These are phyloP conservation scores for Tridacna gigas DNA, from an alignment of 2,888 invertebrate species.

Conservation along the genomic window DNA sequence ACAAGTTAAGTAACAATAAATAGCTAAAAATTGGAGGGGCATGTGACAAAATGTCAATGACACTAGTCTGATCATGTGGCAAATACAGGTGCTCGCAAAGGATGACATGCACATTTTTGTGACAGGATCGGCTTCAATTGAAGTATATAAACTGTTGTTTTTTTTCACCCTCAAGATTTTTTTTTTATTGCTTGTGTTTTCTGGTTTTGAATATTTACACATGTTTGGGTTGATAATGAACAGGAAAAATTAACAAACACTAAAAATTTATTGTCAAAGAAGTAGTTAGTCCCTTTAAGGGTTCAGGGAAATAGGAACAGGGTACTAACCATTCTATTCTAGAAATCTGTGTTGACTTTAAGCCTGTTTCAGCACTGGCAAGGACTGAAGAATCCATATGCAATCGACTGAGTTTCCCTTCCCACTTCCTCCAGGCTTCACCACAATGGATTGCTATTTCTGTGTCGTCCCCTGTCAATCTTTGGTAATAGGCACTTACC, in stretches of 20 bases:
- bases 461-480: slow-evolving; percentile 77
- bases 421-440: slow-evolving; percentile 79
- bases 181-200: too few relatives aligned
- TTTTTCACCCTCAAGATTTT: too few relatives aligned
- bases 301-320: neutral
- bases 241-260: neutral
- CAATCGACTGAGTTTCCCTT: slow-evolving; percentile 76
- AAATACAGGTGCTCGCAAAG: too few relatives aligned
- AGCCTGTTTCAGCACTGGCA: slow-evolving; percentile 67
- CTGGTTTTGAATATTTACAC: too few relatives aligned
- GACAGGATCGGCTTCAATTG: too few relatives aligned
- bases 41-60: too few relatives aligned
- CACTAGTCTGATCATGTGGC: too few relatives aligned
- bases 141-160: too few relatives aligned
- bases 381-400: slow-evolving; percentile 68
- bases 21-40: too few relatives aligned
- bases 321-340: slow-evolving; percentile 78
- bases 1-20: too few relatives aligned
- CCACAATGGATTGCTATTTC: slow-evolving; percentile 70
- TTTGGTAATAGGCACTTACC: slow-evolving; percentile 79
- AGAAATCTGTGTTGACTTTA: slow-evolving; percentile 79
- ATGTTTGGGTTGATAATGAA: neutral
- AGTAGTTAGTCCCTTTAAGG: neutral
- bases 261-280: neutral
- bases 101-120: too few relatives aligned